Percentiles rank a stretch among this genome's conserved stretches.
Conservation (phyloP, 2,888 invertebrate species). For the Dugesia japonica region DNA sequence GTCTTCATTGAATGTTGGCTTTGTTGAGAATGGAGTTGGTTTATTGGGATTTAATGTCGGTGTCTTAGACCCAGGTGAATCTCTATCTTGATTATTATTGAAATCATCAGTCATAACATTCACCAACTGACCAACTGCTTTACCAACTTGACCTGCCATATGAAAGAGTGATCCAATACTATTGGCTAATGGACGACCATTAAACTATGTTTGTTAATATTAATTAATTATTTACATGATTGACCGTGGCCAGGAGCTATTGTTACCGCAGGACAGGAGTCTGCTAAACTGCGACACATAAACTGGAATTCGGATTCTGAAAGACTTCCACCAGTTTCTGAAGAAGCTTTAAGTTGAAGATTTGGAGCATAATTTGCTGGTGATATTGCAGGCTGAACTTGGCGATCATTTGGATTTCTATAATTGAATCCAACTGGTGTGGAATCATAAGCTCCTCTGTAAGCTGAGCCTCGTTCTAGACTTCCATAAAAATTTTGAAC, state of each 20-base stretch:
- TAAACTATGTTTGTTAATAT: not conserved
- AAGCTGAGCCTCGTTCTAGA: not conserved
- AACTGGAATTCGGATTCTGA: constrained; percentile 23
- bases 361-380: not conserved
- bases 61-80: not conserved
- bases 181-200: not conserved
- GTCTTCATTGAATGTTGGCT: not conserved
- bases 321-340: constrained; percentile 29
- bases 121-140: constrained; percentile 33
- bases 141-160: constrained; percentile 33
- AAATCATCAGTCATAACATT: constrained; percentile 34
- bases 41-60: not conserved
- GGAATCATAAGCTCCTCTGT: not conserved
- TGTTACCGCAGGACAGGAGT: constrained; percentile 31
- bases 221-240: not conserved
- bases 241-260: not conserved
- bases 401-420: not conserved
- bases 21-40: not conserved
- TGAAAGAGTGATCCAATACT: constrained; percentile 31
- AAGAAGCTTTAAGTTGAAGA: constrained; percentile 20
- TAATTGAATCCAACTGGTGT: constrained; percentile 12
- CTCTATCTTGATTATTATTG: constrained; percentile 13
- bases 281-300: constrained; percentile 22
- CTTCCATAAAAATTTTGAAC: constrained; percentile 5
- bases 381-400: not conserved